Conservation (phyloP, 2,797 vertebrate species). For the Gymnothorax javanicus region DNA sequence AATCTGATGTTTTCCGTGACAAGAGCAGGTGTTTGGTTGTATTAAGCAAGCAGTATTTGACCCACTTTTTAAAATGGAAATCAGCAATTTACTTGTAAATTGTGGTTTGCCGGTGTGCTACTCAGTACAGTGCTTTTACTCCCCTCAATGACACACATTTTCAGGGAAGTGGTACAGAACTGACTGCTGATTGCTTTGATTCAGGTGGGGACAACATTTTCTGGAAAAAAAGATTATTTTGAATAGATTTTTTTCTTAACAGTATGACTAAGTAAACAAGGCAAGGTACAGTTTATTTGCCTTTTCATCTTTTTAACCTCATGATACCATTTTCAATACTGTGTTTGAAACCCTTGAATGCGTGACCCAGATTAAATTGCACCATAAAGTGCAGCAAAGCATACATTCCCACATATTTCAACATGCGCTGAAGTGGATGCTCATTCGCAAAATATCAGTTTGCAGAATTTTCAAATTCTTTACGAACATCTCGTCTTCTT, state of each 20-base stretch:
- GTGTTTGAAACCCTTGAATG: background rate
- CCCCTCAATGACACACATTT: background rate
- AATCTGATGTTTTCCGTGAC: background rate
- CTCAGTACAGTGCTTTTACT: background rate
- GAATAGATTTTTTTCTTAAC: background rate
- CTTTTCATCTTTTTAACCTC: background rate
- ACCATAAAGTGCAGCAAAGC: background rate
- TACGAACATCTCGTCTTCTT: too few species aligned
- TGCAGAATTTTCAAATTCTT: too few species aligned
- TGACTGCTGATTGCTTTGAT: background rate
- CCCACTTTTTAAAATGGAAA: background rate
- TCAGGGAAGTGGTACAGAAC: background rate
- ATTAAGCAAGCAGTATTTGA: background rate
- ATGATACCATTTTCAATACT: background rate
- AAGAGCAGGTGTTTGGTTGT: background rate
- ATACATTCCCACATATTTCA: background rate
- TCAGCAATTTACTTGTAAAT: constrained; percentile 4
- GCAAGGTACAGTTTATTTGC: background rate
- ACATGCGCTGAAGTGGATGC: background rate
- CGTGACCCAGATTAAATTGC: background rate
- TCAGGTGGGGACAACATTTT: background rate
- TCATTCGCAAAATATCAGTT: background rate
- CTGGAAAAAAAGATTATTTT: background rate
- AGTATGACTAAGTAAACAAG: background rate
- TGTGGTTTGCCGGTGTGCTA: background rate